Evolutionary conservation across 2,113 vertebrate species (phyloP).

Genomic region (Lagopus muta): DNA sequence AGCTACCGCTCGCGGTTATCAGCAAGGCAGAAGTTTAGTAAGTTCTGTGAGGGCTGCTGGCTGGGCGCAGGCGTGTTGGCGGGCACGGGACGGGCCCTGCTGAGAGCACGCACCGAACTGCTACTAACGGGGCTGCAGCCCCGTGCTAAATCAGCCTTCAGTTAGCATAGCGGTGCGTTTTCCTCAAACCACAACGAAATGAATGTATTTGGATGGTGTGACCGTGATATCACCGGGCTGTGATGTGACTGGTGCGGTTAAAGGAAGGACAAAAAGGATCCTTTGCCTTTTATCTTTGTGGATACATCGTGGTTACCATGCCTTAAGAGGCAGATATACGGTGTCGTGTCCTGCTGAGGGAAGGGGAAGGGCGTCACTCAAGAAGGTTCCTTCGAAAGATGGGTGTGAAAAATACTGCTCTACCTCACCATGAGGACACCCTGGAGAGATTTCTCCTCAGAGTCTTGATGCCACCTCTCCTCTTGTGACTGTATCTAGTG

Average conservation of each 20-base stretch:
- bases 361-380: neutral
- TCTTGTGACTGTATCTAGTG: neutral
- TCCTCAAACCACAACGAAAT: neutral
- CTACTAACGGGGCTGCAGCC: conserved; percentile 1
- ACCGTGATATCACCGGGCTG: conserved; percentile 17
- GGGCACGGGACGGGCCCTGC: neutral
- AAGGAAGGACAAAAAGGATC: neutral
- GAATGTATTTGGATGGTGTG: neutral
- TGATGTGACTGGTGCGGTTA: neutral
- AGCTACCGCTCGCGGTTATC: neutral
- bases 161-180: conserved; percentile 12
- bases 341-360: neutral
- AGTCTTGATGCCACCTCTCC: neutral
- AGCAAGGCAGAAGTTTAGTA: neutral
- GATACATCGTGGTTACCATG: neutral
- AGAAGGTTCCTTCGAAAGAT: neutral
- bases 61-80: neutral
- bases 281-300: neutral
- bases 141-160: neutral
- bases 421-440: neutral
- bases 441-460: neutral
- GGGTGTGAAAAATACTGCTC: neutral
- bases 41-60: neutral
- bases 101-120: neutral
- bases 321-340: neutral